Base-by-base conservation (phyloP, 2,888 invertebrate genomes). In the Sylvicola cinctus region DNA sequence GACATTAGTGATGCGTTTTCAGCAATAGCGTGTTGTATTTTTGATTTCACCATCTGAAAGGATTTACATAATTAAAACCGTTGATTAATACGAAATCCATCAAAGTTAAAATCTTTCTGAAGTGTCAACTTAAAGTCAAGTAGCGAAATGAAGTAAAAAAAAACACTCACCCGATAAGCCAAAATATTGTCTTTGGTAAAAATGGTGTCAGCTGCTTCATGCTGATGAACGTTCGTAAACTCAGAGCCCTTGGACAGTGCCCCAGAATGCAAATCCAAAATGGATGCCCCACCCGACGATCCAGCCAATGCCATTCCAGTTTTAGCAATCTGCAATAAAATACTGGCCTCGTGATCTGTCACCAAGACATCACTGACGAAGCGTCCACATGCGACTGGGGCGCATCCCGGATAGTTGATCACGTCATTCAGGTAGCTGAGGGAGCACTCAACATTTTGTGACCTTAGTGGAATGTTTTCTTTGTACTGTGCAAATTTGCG, bases 211-310 rank as follows among this genome's bases (percentile, higher is more conserved):
- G 65, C 59, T 42, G 60, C 60, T 29, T 66, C 59, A 30, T 66
- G 50, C 41, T 66, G 64, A 49, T 76, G 83, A 43, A 85, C 62
- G 58, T 87, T 78, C 7, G 83, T 57, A 54, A 84, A 84, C 39
- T 67, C 61, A 40, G 70, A 64, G 23, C 74, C 76, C 49, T 70
- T 66, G 7, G 84, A 83, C 25, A 88, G 52, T 10, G 83, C 81
- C 30, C 87, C 87, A 34, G 80, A 78, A 52, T 85, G 78, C 17
- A 88, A 60, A 54, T 88, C 87, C 39, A 88, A 58, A 42, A 84
- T 79, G 17, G 83, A 78, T 3, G 80, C 84, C 33, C 84, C 81
- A 15, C 84, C 84, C 37, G 65, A 61, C 1, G 81, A 77, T 2
- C 75, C 74, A 8, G 77, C 78, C 32, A 74, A 54, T 38, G 66